A percentile compares a stretch with the other conserved stretches of the same genome.
phyloP scores from a whole-genome alignment of 2,113 vertebrate genomes.

The Serinus canaria region DNA sequence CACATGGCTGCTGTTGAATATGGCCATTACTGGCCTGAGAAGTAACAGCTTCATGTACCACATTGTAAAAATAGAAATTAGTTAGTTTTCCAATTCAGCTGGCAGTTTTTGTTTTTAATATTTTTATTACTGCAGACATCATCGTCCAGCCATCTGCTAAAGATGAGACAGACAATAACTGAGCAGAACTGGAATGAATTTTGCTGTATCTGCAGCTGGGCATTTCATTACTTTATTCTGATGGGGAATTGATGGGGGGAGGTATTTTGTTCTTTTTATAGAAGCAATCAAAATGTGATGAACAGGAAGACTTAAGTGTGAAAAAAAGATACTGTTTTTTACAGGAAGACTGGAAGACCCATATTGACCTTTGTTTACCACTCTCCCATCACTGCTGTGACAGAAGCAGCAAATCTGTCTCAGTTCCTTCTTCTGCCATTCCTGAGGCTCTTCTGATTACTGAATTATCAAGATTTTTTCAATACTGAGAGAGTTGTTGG shows the following conservation, averaged over 20 bases:
- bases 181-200: constrained; percentile 39
- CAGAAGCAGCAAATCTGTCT: neutral
- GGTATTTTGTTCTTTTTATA: constrained; percentile 31
- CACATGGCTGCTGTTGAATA: neutral
- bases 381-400: neutral
- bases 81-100: constrained; percentile 49
- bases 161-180: constrained; percentile 62
- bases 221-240: constrained; percentile 55
- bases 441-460: neutral
- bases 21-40: constrained; percentile 26
- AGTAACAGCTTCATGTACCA: constrained; percentile 18
- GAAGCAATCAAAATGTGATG: neutral
- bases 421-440: neutral
- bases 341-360: neutral
- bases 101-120: constrained; percentile 52
- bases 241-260: neutral
- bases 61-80: constrained; percentile 56
- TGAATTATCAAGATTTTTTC: neutral
- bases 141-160: constrained; percentile 55
- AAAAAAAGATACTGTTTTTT: constrained; percentile 10
- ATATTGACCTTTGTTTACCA: neutral
- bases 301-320: neutral
- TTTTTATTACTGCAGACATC: constrained; percentile 61
- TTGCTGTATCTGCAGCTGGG: constrained; percentile 59
- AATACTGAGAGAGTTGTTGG: neutral